Evolutionary conservation across 2,113 vertebrate species (phyloP), one percentile per base, ranked within the genome.

Genomic region (Peromyscus leucopus): DNA sequence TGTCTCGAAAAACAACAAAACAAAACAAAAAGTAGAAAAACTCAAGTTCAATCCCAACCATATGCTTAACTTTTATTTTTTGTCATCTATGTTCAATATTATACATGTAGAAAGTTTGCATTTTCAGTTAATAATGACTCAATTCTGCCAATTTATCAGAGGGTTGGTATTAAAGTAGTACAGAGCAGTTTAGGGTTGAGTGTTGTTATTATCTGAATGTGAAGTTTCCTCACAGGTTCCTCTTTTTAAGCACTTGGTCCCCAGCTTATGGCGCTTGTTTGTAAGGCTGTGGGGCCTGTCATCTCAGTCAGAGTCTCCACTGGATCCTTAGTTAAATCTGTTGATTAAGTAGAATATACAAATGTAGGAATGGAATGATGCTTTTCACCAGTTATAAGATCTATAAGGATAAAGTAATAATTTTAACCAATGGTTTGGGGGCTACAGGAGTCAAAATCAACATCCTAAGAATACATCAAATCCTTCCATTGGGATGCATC

Each of bases 391-490:
- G 31, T 39, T 1, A 31, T 86, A 87, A 95, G 39, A 94, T 86
- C 83, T 94, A 69, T 84, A 57, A 92, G 91, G 86, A 93, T 88
- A 67, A 95, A 95, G 86, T 88, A 96, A 92, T 85, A 84, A 79
- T 93, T 83, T 94, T 89, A 90, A 82, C 79, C 72, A 87, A 57
- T 83, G 39, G 26, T 83, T 95, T 71, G 46, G 28, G 26, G 55
- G 16, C 24, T 93, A 7, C 42, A 61, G 21, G 59, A 48, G 28
- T 96, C 85, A 92, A 96, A 96, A 86, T 78, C n/a, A 78, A 78
- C 46, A 94, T 88, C 33, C 31, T 93, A 93, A 92, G 80, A 96
- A 96, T 69, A 72, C 46, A 84, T 95, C 80, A 88, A 92, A 82
- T 46, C 16, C 12, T 95, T 95, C 19, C 36, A 86, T 91, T n/a